Base-by-base conservation (phyloP, 2,797 vertebrate genomes). In the Sandelia bainsii region DNA sequence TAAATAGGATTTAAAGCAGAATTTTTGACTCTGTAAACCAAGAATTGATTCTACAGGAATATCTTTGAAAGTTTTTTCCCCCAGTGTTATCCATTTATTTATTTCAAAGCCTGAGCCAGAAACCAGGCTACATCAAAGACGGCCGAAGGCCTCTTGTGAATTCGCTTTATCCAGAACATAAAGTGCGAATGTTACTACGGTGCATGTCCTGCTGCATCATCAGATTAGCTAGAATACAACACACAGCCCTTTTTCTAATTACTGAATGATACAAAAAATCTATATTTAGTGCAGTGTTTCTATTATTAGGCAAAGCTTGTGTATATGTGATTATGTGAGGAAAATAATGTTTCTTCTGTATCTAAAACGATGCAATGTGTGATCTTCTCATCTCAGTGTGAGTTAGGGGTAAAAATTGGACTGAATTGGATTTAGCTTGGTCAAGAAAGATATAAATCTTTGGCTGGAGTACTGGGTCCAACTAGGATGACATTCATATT, bases 41-140 rank as follows among this genome's bases (percentile, higher is more conserved):
- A 19, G 27, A 71, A 75, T 61, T 69, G 54, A 83, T 81, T 81
- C 51, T 61, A 25, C 60, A 16, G 56, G 40, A 73, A 66, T 81
- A 53, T 68, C 8, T 75, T 65, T 39, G 70, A 77, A 62, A 37
- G 22, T 42, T 44, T 45, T 32, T 5, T 52, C 25, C 45, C 69
- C 53, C 19, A 8, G 37, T 42, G 40, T 57, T 81, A 52, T 74
- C 17, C 50, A 68, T 76, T 66, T 66, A 79, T 86, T 85, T 79
- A 75, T 86, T 72, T 82, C 54, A 74, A 77, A 84, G 69, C 72
- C 77, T 69, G 29, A 76, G 39, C 68, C 66, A 62, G 51, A 72
- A 72, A 73, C 69, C 48, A 61, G 72, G 80, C 29, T 45, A 85
- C 83, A 80, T 90, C 85, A 91, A 89, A 89, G 75, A 73, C 46